Evolutionary conservation across 2,888 invertebrate species (phyloP).

Genomic region (Portevinia maculata): DNA sequence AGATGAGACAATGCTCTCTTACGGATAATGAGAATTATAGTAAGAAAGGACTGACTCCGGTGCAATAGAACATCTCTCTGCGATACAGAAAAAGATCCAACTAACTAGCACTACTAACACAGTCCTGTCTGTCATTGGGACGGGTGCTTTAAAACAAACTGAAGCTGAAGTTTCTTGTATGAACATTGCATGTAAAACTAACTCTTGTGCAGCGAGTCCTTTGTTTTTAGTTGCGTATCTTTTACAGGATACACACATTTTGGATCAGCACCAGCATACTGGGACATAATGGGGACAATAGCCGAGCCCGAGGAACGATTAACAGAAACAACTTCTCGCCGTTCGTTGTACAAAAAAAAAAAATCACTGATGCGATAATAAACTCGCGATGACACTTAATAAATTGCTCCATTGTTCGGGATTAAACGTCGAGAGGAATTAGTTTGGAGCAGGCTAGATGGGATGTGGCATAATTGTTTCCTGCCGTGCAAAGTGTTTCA

Average conservation of each 20-base stretch:
- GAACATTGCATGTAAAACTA: conserved; percentile 35
- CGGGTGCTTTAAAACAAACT: conserved; percentile 23
- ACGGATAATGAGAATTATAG: conserved; percentile 18
- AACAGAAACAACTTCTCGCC: conserved; percentile 52
- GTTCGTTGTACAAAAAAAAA: background rate
- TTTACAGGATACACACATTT: conserved; percentile 48
- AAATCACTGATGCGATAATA: conserved; percentile 57
- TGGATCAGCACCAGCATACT: conserved; percentile 40
- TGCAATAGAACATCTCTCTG: background rate
- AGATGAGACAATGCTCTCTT: conserved; percentile 15
- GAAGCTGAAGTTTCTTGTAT: conserved; percentile 29
- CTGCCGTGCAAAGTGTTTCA: conserved; percentile 28
- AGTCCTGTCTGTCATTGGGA: conserved; percentile 22
- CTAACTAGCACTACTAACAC: conserved; percentile 21
- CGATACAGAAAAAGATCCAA: background rate
- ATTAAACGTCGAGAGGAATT: conserved; percentile 65
- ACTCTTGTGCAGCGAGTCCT: conserved; percentile 14
- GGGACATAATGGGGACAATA: conserved; percentile 63
- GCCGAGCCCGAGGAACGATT: conserved; percentile 57
- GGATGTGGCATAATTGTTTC: conserved; percentile 59
- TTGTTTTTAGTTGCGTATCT: conserved; percentile 58
- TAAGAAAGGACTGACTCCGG: background rate
- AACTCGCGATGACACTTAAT: conserved; percentile 70
- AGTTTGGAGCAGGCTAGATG: conserved; percentile 30
- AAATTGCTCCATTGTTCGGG: conserved; percentile 66